These are phyloP conservation scores for Schizaphis graminum DNA, from an alignment of 2,888 invertebrate genomes.

Conservation along the genomic window DNA sequence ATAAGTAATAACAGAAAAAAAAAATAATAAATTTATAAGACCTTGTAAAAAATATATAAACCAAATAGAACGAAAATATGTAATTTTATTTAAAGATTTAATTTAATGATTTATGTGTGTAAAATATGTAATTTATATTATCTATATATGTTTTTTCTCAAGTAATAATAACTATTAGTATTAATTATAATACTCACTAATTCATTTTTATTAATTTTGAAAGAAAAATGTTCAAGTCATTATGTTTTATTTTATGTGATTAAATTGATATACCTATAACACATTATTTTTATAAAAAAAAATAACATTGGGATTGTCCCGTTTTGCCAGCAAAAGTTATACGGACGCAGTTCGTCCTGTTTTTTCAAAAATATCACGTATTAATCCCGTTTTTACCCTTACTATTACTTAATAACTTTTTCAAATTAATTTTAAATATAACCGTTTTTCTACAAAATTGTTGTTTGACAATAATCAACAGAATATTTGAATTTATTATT, in stretches of 20 bases:
- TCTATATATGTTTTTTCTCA: background rate
- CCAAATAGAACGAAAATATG: background rate
- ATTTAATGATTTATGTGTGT: background rate
- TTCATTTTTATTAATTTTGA: background rate
- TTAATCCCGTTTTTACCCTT: too few species aligned
- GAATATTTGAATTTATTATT: too few species aligned
- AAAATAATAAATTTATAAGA: background rate
- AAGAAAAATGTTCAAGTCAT: too few species aligned
- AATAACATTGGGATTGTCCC: background rate
- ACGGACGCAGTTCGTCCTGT: too few species aligned
- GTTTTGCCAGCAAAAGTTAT: too few species aligned
- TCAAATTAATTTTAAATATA: too few species aligned
- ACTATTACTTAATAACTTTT: too few species aligned
- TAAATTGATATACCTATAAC: background rate
- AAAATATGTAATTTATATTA: background rate
- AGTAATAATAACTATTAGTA: background rate
- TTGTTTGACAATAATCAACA: too few species aligned
- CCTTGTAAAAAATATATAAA: too few species aligned
- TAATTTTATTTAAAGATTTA: background rate
- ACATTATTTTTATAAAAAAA: background rate
- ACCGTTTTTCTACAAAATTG: too few species aligned
- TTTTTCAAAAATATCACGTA: too few species aligned
- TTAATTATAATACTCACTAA: background rate
- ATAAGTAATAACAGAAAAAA: background rate
- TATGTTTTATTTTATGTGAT: background rate